phyloP scores from a whole-genome alignment of 2,888 invertebrate genomes.

The Falcaria lacertinaria region DNA sequence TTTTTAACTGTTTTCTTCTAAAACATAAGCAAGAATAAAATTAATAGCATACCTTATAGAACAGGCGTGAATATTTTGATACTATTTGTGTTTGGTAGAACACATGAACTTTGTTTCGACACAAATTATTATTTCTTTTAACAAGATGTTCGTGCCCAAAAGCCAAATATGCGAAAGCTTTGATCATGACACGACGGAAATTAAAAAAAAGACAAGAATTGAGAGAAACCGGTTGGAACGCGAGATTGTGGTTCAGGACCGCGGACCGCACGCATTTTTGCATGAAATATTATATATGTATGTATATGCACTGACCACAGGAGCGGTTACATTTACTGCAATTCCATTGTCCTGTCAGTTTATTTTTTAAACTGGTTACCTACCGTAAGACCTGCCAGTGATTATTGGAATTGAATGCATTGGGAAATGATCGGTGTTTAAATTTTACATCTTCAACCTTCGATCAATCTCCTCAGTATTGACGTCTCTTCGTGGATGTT shows the following conservation, averaged over 20 bases:
- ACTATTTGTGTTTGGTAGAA: too few relatives aligned
- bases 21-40: too few relatives aligned
- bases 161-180: constrained; percentile 12
- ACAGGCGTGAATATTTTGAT: too few relatives aligned
- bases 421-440: constrained; percentile 4
- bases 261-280: constrained; percentile 50
- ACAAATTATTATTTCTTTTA: too few relatives aligned
- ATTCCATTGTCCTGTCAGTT: constrained; percentile 29
- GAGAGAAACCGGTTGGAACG: constrained; percentile 56
- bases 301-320: constrained; percentile 32
- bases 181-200: constrained; percentile 36
- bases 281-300: constrained; percentile 61
- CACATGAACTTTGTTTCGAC: too few relatives aligned
- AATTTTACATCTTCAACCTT: too few relatives aligned
- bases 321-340: constrained; percentile 36
- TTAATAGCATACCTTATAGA: too few relatives aligned
- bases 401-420: too few relatives aligned
- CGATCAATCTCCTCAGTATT: too few relatives aligned
- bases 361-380: constrained; percentile 4
- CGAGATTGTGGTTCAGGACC: constrained; percentile 37
- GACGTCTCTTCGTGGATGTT: too few relatives aligned
- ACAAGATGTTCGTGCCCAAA: background rate
- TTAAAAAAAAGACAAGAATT: constrained; percentile 22
- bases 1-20: too few relatives aligned
- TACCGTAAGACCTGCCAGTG: constrained; percentile 7